Evolutionary conservation across 2,888 invertebrate species (phyloP), one percentile per base, ranked within the genome.

Genomic region (Megastigmus dorsalis): DNA sequence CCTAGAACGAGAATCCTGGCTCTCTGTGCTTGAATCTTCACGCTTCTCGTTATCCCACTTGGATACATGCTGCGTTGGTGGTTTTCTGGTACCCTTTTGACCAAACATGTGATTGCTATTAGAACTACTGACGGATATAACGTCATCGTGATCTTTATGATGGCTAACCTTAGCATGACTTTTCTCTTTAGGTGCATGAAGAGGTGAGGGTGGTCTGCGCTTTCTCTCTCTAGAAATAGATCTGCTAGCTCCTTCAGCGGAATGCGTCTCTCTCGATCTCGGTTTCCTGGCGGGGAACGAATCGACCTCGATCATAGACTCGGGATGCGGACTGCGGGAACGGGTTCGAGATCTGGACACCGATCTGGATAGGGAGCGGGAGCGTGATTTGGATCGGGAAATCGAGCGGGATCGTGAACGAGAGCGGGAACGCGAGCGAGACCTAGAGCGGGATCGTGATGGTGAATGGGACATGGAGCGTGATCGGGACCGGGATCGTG

Each of bases 1-100:
- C 1, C 59, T 65, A 15, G 76, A 75, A 23, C 60, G 57, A 4
- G 75, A 75, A 30, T 67, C 75, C 4, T 71, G 68, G 10, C 70
- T 63, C 3, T 62, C 62, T 18, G 67, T 57, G 36, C 63, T 63
- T 10, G 76, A 74, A 60, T 72, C 62, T 43, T 73, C 74, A 1
- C 76, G 76, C n/a, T 76, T 76, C 45, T 74, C 74, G 13, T 50
- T 76, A 36, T 76, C 76, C 76, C 76, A 76, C 13, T 76, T 76
- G 2, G 76, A 70, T 20, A 43, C n/a, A 9, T 43, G 18, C 6
- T 62, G 54, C 5, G 18, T 3, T 18, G 54, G 50, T 7, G 54
- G 23, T 48, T 70, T 74, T 41, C 62, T 76, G 7, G 15, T 15
- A 6, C 1, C 36, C 73, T 76, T 48, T 54, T 36, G 30, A 57